phyloP scores from a whole-genome alignment of 2,888 invertebrate species.

The Xestobium rufovillosum region DNA sequence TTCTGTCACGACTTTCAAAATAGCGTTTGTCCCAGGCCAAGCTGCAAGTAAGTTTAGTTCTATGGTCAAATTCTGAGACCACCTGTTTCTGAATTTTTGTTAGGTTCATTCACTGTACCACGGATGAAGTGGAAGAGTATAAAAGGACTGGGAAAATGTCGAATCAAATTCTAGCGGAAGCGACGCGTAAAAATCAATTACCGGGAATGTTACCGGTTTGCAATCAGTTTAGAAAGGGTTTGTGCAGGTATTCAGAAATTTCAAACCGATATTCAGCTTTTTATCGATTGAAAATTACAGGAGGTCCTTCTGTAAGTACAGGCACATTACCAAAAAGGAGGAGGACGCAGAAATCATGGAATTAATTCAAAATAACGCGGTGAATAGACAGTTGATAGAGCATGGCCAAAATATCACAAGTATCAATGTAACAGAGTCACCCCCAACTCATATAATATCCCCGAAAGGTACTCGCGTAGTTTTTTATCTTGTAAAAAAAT shows the following conservation, averaged over 20 bases:
- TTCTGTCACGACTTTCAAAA: slow-evolving; percentile 69
- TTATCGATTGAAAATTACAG: slow-evolving; percentile 14
- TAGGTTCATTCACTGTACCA: slow-evolving; percentile 68
- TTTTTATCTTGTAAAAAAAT: too few relatives aligned
- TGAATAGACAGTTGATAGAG: slow-evolving; percentile 1
- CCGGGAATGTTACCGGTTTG: slow-evolving; percentile 44
- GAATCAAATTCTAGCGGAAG: slow-evolving; percentile 44
- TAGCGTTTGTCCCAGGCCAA: slow-evolving; percentile 62
- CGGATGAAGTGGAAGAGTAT: slow-evolving; percentile 70
- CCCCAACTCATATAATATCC: too few relatives aligned
- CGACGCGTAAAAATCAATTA: slow-evolving; percentile 41
- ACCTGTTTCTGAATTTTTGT: too few relatives aligned
- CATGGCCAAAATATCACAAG: neutral
- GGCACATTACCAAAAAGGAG: slow-evolving; percentile 40
- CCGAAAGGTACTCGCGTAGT: too few relatives aligned
- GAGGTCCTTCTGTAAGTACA: slow-evolving; percentile 38
- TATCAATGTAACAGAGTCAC: neutral
- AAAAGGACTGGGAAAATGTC: slow-evolving; percentile 66
- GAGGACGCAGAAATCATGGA: slow-evolving; percentile 41
- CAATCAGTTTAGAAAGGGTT: slow-evolving; percentile 47
- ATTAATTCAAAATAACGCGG: slow-evolving; percentile 34
- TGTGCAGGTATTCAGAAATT: slow-evolving; percentile 37
- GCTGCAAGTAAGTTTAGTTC: slow-evolving; percentile 48
- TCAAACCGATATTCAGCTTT: neutral
- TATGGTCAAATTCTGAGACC: too few relatives aligned